Evolutionary conservation across 2,888 invertebrate species (phyloP).

Genomic region (Drosophila quinaria): DNA sequence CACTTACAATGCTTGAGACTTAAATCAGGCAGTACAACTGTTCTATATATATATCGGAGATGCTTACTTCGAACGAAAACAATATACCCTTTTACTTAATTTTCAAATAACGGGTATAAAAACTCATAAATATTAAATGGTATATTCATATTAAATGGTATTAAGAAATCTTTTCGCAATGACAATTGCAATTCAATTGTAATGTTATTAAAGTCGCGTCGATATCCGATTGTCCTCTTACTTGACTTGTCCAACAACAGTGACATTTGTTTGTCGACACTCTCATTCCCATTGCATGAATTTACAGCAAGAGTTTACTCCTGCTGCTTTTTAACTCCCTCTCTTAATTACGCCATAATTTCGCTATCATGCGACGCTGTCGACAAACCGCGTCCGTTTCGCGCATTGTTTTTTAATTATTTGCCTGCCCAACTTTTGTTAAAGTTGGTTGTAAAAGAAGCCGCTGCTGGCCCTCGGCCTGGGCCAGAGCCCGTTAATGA

Average conservation of each 20-base stretch:
- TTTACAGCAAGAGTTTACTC: conserved; percentile 51
- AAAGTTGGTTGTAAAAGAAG: conserved; percentile 71
- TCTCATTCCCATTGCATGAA: conserved; percentile 49
- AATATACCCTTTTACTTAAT: neutral
- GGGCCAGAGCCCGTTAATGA: conserved; percentile 77
- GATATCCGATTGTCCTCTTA: conserved; percentile 45
- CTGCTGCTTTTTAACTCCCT: conserved; percentile 11
- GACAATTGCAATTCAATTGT: conserved; percentile 52
- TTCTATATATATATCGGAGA: too few relatives aligned
- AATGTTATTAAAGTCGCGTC: conserved; percentile 59
- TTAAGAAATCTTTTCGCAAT: conserved; percentile 48
- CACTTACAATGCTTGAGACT: too few relatives aligned
- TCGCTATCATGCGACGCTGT: conserved; percentile 47
- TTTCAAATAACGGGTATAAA: neutral
- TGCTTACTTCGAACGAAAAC: neutral
- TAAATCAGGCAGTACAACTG: too few relatives aligned
- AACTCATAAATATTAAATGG: conserved; percentile 67
- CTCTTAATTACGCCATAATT: conserved; percentile 77
- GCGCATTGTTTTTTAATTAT: conserved; percentile 77
- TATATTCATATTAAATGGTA: too few relatives aligned
- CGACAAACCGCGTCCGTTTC: conserved; percentile 48
- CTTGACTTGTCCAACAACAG: conserved; percentile 53
- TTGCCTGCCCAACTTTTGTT: conserved; percentile 66
- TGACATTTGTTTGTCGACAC: conserved; percentile 59
- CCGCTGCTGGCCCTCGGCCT: conserved; percentile 50